phyloP scores from a whole-genome alignment of 2,113 vertebrate genomes.

The Pluvialis apricaria region DNA sequence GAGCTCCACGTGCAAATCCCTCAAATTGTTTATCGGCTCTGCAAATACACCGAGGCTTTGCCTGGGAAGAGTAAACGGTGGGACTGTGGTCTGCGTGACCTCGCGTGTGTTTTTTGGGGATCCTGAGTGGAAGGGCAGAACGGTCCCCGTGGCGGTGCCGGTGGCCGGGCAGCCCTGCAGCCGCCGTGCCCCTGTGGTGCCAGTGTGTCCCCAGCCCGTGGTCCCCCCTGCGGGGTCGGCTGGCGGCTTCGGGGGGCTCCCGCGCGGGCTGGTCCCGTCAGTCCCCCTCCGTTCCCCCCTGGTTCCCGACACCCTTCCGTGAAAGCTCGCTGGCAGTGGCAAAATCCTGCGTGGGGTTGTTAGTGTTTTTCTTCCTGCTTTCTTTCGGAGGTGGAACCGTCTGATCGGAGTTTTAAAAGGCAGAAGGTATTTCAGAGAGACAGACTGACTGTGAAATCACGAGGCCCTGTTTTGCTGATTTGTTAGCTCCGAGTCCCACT shows the following conservation, averaged over 20 bases:
- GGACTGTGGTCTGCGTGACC: accelerated
- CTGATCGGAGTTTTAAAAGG: not conserved
- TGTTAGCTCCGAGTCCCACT: not conserved
- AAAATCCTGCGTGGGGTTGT: not conserved
- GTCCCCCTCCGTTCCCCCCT: accelerated
- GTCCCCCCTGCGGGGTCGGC: accelerated
- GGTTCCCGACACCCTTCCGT: not conserved
- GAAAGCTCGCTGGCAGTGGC: not conserved
- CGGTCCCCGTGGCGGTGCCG: accelerated
- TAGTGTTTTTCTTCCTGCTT: not conserved
- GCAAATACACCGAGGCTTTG: not conserved
- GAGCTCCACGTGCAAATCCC: not conserved
- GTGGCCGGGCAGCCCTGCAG: not conserved
- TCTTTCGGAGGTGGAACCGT: accelerated
- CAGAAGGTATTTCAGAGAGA: not conserved
- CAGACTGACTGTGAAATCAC: not conserved
- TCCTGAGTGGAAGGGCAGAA: no score
- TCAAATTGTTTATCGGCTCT: accelerated
- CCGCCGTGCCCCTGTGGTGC: accelerated
- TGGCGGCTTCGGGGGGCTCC: not conserved
- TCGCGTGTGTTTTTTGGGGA: accelerated
- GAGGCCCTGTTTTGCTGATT: not conserved
- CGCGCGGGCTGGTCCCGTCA: accelerated
- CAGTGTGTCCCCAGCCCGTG: no score
- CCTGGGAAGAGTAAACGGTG: accelerated